Evolutionary conservation across 2,113 vertebrate species (phyloP).

Genomic region (Isurus oxyrinchus): DNA sequence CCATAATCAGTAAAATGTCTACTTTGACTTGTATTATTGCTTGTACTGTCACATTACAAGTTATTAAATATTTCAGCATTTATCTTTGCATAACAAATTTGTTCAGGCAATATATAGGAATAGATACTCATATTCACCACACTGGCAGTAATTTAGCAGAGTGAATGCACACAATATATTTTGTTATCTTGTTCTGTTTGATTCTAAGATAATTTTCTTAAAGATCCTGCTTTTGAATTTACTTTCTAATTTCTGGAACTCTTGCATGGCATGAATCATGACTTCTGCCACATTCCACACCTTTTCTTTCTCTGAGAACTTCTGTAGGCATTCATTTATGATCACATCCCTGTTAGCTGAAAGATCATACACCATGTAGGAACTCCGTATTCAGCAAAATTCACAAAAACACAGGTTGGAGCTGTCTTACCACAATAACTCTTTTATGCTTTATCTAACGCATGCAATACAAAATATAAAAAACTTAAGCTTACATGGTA

Average conservation of each 20-base stretch:
- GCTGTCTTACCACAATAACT: not conserved
- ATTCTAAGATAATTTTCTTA: not conserved
- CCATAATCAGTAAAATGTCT: too few relatives aligned
- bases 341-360: not conserved
- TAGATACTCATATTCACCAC: not conserved
- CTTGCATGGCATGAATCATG: not conserved
- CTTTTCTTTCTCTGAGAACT: not conserved
- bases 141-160: not conserved
- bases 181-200: not conserved
- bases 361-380: not conserved
- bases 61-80: constrained; percentile 32
- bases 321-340: not conserved
- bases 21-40: not conserved
- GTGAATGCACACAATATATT: not conserved
- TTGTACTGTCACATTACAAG: constrained; percentile 15
- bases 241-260: not conserved
- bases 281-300: not conserved
- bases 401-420: not conserved
- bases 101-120: not conserved
- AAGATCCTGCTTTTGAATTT: not conserved
- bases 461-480: not conserved
- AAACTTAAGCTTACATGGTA: not conserved
- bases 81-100: not conserved
- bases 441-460: not conserved
- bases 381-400: not conserved